Base-by-base conservation (phyloP, 2,797 vertebrate genomes). In the Sebastes itinus region DNA sequence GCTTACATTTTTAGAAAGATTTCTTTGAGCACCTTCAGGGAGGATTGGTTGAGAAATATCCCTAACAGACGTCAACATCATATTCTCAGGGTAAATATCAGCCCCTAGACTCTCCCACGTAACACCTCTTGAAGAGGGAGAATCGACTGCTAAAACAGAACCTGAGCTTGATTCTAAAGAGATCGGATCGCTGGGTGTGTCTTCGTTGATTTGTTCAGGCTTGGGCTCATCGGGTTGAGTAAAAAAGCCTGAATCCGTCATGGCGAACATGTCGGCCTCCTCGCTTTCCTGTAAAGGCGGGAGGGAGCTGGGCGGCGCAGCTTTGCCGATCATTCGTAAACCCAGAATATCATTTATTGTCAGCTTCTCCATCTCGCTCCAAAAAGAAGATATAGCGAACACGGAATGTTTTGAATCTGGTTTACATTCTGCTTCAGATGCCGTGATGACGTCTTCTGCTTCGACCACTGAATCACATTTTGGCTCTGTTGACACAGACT, bases 261-360 rank as follows among this genome's bases (percentile, higher is more conserved):
- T 64, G 46, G 88, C 52, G 18, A 88, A 82, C n/a, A 20, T 42
- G 25, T 92, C 82, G 0, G 33, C 58, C 27, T 87, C 86, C 59
- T 87, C 87, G 7, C 25, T 69, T 59, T 95, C 93, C 38, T 78
- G 81, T 22, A 89, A 58, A 14, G 92, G 74, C 64, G 91, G 54
- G 11, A 93, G 83, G 46, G 77, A 62, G 28, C 65, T 64, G 2
- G 81, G 20, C 8, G 85, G 62, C 52, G 90, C 77, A 60, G 77
- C 60, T 73, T 83, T 86, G 46, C 61, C 68, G 5, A 83, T 81
- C 49, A 82, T 84, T 52, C 93, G 86, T 49, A 95, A 85, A 63
- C 92, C 89, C 79, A 97, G 78, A 66, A 97, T 97, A 78, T 97
- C 96, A 7, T 96, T 96, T 72, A 97, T 96, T 3, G 96, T 97